These are phyloP conservation scores for Chymomyza amoena DNA, from an alignment of 2,888 invertebrate species.

Conservation along the genomic window DNA sequence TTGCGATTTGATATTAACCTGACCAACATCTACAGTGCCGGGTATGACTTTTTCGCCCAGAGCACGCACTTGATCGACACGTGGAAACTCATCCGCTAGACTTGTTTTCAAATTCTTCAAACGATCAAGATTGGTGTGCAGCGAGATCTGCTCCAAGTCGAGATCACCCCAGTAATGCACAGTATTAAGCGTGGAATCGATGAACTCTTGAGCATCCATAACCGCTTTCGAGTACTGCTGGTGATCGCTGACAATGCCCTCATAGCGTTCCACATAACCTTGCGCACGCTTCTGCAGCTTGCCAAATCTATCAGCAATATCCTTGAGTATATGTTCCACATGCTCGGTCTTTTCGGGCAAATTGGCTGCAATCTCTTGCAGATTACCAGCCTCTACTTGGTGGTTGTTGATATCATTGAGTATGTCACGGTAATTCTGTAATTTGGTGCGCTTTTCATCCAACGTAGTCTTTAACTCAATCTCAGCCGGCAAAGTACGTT, in stretches of 20 bases:
- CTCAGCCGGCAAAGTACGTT: conserved; percentile 87
- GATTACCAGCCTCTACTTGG: conserved; percentile 90
- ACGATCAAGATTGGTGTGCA: conserved; percentile 92
- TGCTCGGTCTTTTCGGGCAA: conserved; percentile 89
- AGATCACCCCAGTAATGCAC: conserved; percentile 90
- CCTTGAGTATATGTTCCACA: conserved; percentile 85
- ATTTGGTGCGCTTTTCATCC: conserved; percentile 93
- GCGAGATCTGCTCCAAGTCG: conserved; percentile 89
- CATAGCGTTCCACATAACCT: conserved; percentile 90
- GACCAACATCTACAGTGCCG: conserved; percentile 90
- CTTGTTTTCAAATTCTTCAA: conserved; percentile 88
- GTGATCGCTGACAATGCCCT: conserved; percentile 92
- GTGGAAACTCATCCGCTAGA: conserved; percentile 91
- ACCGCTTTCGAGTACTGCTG: conserved; percentile 93
- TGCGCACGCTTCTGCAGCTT: conserved; percentile 85
- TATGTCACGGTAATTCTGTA: conserved; percentile 89
- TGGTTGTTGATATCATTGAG: conserved; percentile 91
- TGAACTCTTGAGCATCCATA: conserved; percentile 91
- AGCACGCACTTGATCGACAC: conserved; percentile 88
- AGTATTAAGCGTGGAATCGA: conserved; percentile 90
- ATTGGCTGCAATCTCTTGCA: conserved; percentile 88
- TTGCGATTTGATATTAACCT: conserved; percentile 91
- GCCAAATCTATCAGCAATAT: conserved; percentile 86
- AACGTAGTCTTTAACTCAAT: conserved; percentile 90
- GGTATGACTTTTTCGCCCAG: conserved; percentile 95